Evolutionary conservation across 2,797 vertebrate genomes (phyloP).

Genomic region (Anableps anableps): DNA sequence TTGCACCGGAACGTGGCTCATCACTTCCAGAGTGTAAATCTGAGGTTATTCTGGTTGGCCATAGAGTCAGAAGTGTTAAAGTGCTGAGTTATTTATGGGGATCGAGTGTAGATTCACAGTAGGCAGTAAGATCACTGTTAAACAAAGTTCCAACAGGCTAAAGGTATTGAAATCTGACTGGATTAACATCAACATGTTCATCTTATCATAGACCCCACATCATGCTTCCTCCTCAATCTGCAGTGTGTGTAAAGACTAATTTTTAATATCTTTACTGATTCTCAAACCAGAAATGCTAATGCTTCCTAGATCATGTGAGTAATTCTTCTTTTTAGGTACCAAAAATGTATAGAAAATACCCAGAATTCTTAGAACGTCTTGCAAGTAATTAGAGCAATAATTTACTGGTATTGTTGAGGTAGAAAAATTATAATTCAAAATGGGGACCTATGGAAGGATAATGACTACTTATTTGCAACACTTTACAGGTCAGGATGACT

Average conservation of each 20-base stretch:
- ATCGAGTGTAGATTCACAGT: slow-evolving; percentile 21
- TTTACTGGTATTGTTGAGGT: neutral
- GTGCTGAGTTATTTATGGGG: slow-evolving; percentile 32
- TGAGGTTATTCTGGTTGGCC: slow-evolving; percentile 34
- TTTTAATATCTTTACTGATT: neutral
- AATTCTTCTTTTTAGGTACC: neutral
- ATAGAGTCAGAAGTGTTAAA: slow-evolving; percentile 32
- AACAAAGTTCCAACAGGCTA: slow-evolving; percentile 16
- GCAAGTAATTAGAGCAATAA: neutral
- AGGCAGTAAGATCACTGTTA: slow-evolving; percentile 22
- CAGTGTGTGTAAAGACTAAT: neutral
- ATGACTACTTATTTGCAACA: too few relatives aligned
- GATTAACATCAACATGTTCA: neutral
- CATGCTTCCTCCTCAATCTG: neutral
- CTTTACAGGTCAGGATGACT: too few relatives aligned
- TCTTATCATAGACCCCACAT: neutral
- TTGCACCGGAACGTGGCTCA: slow-evolving; percentile 31
- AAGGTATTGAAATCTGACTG: slow-evolving; percentile 12
- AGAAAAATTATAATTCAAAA: too few relatives aligned
- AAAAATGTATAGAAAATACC: neutral
- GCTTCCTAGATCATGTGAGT: neutral
- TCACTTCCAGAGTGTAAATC: slow-evolving; percentile 40
- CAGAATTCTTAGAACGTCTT: neutral
- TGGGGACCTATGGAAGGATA: too few relatives aligned
- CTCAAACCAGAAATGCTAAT: neutral